A percentile compares a stretch with the other conserved stretches of the same genome.
Evolutionary conservation across 2,888 invertebrate species (phyloP).

Genomic region (Rhaphigaster nebulosa): DNA sequence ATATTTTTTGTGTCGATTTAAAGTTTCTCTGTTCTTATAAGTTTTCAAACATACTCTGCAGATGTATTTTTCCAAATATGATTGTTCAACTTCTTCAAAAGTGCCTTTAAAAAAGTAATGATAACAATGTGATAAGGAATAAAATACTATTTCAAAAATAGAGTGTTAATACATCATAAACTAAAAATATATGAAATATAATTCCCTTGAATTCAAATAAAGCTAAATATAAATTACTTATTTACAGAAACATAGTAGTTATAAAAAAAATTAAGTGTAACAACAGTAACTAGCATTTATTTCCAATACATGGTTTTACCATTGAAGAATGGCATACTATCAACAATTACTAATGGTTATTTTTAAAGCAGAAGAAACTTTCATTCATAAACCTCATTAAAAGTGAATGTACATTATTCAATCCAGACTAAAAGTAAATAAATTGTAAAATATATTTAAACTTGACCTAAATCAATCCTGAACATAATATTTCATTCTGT

Average conservation of each 20-base stretch:
- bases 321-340: no score
- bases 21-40: conserved; percentile 63
- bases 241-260: neutral
- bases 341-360: no score
- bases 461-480: neutral
- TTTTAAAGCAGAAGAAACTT: no score
- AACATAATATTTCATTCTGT: neutral
- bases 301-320: neutral
- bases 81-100: conserved; percentile 23
- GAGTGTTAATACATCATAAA: neutral
- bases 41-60: conserved; percentile 63
- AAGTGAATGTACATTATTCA: neutral
- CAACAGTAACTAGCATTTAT: neutral
- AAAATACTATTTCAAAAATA: neutral
- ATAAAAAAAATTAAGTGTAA: neutral
- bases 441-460: neutral
- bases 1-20: conserved; percentile 64
- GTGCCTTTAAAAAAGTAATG: conserved; percentile 26
- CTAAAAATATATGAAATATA: neutral
- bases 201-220: neutral
- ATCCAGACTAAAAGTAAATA: neutral
- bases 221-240: neutral
- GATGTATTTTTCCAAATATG: conserved; percentile 9
- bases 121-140: neutral
- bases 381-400: no score